phyloP scores from a whole-genome alignment of 2,797 vertebrate genomes.

The Agapornis canus region DNA sequence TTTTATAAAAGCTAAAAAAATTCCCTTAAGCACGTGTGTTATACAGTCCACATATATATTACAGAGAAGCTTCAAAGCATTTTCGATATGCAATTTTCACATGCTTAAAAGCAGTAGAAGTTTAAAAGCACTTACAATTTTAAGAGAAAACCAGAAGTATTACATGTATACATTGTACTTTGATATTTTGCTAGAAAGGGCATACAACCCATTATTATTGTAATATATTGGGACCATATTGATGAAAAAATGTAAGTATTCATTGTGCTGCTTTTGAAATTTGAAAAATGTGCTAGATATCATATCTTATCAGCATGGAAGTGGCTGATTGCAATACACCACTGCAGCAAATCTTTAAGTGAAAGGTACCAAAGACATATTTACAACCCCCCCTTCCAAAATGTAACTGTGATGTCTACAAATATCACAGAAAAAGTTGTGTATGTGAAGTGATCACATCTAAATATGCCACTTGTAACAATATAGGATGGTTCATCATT shows the following conservation, averaged over 20 bases:
- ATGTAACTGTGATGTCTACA: neutral
- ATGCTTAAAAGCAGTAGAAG: neutral
- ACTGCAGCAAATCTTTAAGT: neutral
- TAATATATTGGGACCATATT: neutral
- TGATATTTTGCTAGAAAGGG: neutral
- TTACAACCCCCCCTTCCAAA: neutral
- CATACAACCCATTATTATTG: neutral
- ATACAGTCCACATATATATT: neutral
- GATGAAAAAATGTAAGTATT: neutral
- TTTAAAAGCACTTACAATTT: neutral
- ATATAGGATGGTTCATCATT: neutral
- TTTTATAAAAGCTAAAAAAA: neutral
- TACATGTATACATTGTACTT: neutral
- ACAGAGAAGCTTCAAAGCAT: neutral
- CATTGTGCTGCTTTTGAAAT: neutral
- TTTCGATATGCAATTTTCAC: neutral
- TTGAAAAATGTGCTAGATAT: neutral
- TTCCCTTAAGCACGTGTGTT: neutral
- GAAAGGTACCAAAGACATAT: neutral
- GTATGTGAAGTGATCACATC: neutral
- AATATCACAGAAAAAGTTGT: neutral
- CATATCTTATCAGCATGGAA: neutral
- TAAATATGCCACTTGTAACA: rapidly evolving
- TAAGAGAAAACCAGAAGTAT: neutral
- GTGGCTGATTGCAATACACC: neutral